Conservation (phyloP, 2,888 invertebrate genomes). For the Germaria angustata region DNA sequence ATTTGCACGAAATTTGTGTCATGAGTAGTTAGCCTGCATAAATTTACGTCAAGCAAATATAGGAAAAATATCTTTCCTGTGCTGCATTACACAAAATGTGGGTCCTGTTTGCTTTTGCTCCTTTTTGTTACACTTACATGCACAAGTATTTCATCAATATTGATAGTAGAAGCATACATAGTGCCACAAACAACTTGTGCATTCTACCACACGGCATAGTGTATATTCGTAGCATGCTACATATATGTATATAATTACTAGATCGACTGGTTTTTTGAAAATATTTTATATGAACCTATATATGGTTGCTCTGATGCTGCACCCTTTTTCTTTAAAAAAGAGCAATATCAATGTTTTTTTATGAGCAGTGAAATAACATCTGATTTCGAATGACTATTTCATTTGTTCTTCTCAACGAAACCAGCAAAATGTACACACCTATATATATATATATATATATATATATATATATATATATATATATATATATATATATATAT, state of each 20-base stretch:
- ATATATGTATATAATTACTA: neutral
- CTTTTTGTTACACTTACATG: neutral
- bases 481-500: neutral
- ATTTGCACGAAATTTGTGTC: neutral
- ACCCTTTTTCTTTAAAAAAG: too few species aligned
- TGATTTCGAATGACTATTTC: too few species aligned
- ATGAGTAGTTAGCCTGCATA: conserved; percentile 20
- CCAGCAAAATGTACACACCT: neutral
- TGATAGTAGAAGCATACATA: neutral
- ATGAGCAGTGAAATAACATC: too few species aligned
- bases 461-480: neutral
- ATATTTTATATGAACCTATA: too few species aligned
- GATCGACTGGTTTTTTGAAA: too few species aligned
- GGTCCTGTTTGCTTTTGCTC: conserved; percentile 48
- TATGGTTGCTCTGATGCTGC: too few species aligned
- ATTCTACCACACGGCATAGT: neutral
- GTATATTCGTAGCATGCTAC: neutral
- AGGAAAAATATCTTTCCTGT: neutral
- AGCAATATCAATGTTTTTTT: too few species aligned
- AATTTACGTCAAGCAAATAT: conserved; percentile 30
- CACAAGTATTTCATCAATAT: neutral
- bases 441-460: neutral
- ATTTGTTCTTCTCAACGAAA: neutral
- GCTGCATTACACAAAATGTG: conserved; percentile 33
- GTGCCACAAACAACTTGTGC: neutral